Conservation (phyloP, 2,797 vertebrate genomes). For the Echeneis naucrates region DNA sequence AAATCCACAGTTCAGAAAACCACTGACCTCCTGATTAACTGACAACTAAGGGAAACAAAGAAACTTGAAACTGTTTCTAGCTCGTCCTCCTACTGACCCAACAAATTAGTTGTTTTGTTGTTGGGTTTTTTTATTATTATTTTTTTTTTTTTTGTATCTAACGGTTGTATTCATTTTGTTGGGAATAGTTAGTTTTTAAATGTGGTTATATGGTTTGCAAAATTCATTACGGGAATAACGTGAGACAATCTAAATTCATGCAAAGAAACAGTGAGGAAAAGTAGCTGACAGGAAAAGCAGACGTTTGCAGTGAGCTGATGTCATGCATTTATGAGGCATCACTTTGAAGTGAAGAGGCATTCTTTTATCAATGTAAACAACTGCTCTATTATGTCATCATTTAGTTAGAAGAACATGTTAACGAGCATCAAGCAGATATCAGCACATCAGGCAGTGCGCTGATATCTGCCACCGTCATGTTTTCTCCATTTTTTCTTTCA, state of each 20-base stretch:
- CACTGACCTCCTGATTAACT: slow-evolving; percentile 70
- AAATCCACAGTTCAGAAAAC: slow-evolving; percentile 69
- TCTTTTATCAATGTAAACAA: slow-evolving; percentile 24
- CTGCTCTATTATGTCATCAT: slow-evolving; percentile 21
- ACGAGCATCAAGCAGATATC: slow-evolving; percentile 20
- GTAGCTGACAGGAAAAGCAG: slow-evolving; percentile 15
- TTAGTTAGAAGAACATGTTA: slow-evolving; percentile 33
- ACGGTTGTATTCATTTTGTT: background rate
- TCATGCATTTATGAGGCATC: slow-evolving; percentile 7
- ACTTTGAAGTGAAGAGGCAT: slow-evolving; percentile 41
- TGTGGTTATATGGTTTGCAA: background rate
- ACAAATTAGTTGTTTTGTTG: background rate
- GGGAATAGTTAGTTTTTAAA: background rate
- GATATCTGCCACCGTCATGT: slow-evolving; percentile 20
- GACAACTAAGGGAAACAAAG: slow-evolving; percentile 68
- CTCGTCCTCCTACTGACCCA: background rate
- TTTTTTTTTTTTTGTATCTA: background rate
- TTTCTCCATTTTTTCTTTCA: too few relatives aligned
- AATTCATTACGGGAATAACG: slow-evolving; percentile 21
- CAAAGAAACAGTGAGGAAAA: slow-evolving; percentile 9
- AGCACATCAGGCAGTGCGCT: slow-evolving; percentile 2
- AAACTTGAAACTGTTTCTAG: slow-evolving; percentile 30
- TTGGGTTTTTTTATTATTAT: too few relatives aligned
- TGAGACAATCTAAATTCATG: slow-evolving; percentile 29
- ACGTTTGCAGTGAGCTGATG: slow-evolving; percentile 43